phyloP scores from a whole-genome alignment of 92 coral and sea anemone species.

The Palythoa grandiflora region DNA sequence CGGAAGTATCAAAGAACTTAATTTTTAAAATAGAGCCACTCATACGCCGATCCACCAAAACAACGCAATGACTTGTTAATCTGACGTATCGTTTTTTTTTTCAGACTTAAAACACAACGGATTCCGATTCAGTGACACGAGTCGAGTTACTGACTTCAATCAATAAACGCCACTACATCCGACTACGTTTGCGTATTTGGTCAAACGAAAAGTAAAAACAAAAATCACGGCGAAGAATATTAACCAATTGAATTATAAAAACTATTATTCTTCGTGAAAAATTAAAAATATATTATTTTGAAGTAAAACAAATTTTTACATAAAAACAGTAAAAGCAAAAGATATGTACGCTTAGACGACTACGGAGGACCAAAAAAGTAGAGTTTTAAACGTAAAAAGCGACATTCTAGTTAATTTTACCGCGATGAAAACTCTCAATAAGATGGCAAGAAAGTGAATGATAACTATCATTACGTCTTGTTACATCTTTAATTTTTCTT shows the following conservation, averaged over 20 bases:
- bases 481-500: constrained; percentile 38
- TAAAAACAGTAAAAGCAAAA: constrained; percentile 41
- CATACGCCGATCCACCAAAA: constrained; percentile 1
- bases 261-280: constrained; percentile 20
- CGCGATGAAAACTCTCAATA: not conserved
- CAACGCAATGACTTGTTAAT: not conserved
- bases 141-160: not conserved
- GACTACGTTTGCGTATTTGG: not conserved
- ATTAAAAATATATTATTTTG: constrained; percentile 33
- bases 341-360: constrained; percentile 16
- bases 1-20: not conserved
- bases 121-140: constrained; percentile 48
- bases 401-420: not conserved
- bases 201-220: not conserved
- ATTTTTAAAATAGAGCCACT: not conserved
- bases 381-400: too few species aligned
- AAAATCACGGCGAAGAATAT: constrained; percentile 1
- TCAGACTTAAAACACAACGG: constrained; percentile 42
- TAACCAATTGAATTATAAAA: not conserved
- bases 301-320: not conserved
- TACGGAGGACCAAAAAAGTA: not conserved
- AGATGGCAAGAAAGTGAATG: not conserved
- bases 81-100: constrained; percentile 15
- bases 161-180: constrained; percentile 1
- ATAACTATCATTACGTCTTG: constrained; percentile 14